Base-by-base conservation (phyloP, 2,113 vertebrate species). In the Strix aluco region DNA sequence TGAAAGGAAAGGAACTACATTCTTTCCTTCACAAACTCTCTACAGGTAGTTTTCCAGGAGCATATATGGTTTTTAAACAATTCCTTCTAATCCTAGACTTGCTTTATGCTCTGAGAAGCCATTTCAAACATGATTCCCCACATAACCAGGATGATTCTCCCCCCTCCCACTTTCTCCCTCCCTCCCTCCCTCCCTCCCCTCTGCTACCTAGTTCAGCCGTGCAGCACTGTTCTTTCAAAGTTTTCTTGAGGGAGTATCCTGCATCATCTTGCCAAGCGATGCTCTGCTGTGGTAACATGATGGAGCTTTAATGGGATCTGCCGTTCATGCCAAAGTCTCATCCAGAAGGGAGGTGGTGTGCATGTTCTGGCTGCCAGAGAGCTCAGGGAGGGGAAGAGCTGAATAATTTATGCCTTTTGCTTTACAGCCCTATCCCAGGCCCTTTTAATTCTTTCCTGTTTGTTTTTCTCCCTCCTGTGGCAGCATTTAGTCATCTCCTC, bases 401-500 rank as follows among this genome's bases (percentile, higher is more conserved):
- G 89, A 77, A 69, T 95, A 96, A 97, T 97, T 97, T 90, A 95
- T 95, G 92, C 51, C 67, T 92, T 90, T 71, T 65, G 87, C 84
- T 92, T 86, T 30, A 51, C 86, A 93, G 81, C 86, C 89, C 89
- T 71, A 86, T 86, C 85, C 0, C 11, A 96, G 77, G 92, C 81
- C 84, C 63, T 87, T 91, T 91, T 87, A 66, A 88, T 94, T 94
- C 91, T 96, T 96, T 94, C 95, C 89, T 95, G 94, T 94, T 96
- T 97, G 91, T 92, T 97, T 97, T 95, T 86, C 96, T 96, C 92
- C 94, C 95, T 96, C 91, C 96, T 97, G 94, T 97, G 96, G 97
- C 94, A 96, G 96, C 30, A 11, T 94, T 96, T 96, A 96, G 94
- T 95, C 94, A 95, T 95, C 93, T 94, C 92, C 79, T 96, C 77